Evolutionary conservation across 2,888 invertebrate genomes (phyloP), one percentile per base, ranked within the genome.

Genomic region (Lysandra bellargus): DNA sequence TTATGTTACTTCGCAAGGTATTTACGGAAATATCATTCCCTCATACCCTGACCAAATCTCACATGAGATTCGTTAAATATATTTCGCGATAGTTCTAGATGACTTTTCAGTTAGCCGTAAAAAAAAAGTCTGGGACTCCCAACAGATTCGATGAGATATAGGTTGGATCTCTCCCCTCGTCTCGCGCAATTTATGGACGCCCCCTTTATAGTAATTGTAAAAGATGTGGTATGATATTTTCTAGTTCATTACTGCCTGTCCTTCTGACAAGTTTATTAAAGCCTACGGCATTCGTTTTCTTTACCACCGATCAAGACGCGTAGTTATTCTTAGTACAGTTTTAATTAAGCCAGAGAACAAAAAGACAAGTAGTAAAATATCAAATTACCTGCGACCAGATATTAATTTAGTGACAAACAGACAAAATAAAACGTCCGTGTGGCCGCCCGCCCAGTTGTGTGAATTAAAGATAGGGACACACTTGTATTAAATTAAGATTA

Each of bases 361-460:
- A 76, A 76, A 76, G 30, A 57, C 76, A 76, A 33, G 53, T 14
- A 14, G 33, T 76, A n/a, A 33, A 57, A 80, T 81, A 81, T 83
- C 80, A 78, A 78, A 69, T 69, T 69, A 69, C 69, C 6, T 49
- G 69, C 49, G 72, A 78, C n/a, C 9, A 33, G 57, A 73, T 57
- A 57, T 76, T 76, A 57, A 76, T 76, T 75, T 23, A 53, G 53
- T 75, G 53, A 53, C 75, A 79, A 78, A 69, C 60, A 79, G 80
- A 69, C 69, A 80, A 80, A 80, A 81, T 80, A 79, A 79, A 64
- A 79, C 79, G 80, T 81, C 81, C 83, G 84, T 83, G 84, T 84
- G 85, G 85, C 81, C 83, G 83, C 82, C 82, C 82, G 83, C 81
- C 83, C 82, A 69, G 82, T 33, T 33, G 14, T 74, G 30, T 14